A percentile compares a stretch with the other conserved stretches of the same genome.
Conservation (phyloP, 2,888 invertebrate genomes). For the Caradrina clavipalpis region DNA sequence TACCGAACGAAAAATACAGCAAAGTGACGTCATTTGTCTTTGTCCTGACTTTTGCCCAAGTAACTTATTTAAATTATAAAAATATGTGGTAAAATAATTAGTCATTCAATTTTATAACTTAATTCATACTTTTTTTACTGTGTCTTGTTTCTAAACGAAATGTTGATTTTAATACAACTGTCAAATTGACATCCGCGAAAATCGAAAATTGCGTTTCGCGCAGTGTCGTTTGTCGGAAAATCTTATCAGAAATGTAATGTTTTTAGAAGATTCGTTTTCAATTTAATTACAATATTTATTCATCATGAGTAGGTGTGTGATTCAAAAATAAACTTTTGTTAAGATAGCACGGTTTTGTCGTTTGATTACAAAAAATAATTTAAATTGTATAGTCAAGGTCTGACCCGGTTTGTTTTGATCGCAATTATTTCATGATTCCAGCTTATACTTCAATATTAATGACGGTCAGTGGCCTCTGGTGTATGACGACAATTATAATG, state of each 20-base stretch:
- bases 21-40: neutral
- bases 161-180: neutral
- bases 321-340: neutral
- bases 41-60: neutral
- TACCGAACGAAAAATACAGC: neutral
- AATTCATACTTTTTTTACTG: neutral
- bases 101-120: neutral
- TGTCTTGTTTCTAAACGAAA: neutral
- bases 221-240: constrained; percentile 25
- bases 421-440: constrained; percentile 63
- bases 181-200: constrained; percentile 68
- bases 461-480: constrained; percentile 94
- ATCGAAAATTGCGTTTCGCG: constrained; percentile 59
- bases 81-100: neutral
- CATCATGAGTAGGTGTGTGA: constrained; percentile 69
- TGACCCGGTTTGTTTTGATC: constrained; percentile 13
- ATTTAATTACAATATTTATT: constrained; percentile 19
- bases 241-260: constrained; percentile 34
- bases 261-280: constrained; percentile 9
- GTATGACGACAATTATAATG: constrained; percentile 95
- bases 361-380: neutral
- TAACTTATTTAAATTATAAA: neutral
- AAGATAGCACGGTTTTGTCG: neutral
- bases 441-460: constrained; percentile 89
- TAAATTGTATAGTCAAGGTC: neutral